These are phyloP conservation scores for Muschampia plurimacula DNA, from an alignment of 2,888 invertebrate genomes.

Conservation along the genomic window DNA sequence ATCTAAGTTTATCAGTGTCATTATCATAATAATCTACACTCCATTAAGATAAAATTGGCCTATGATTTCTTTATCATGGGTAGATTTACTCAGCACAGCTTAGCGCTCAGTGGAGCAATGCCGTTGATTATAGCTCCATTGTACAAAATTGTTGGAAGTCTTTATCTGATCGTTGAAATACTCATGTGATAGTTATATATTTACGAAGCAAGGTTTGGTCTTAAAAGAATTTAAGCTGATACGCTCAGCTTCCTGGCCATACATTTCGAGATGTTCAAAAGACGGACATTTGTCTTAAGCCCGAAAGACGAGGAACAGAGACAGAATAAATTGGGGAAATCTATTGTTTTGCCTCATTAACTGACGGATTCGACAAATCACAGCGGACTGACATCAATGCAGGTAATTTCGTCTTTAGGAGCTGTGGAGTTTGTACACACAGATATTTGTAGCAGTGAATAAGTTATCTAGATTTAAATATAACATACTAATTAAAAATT, in stretches of 20 bases:
- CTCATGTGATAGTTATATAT: not conserved
- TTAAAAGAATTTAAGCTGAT: not conserved
- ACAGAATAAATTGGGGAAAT: not conserved
- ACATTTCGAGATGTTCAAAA: slow-evolving; percentile 1
- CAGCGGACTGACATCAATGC: not conserved
- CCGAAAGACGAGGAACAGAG: not conserved
- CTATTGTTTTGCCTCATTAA: not conserved
- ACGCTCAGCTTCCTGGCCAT: slow-evolving; percentile 1
- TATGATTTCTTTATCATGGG: no score
- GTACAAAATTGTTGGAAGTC: not conserved
- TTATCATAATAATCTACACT: no score
- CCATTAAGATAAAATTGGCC: no score
- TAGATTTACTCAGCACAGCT: no score
- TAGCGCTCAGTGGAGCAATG: no score
- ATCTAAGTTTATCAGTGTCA: no score
- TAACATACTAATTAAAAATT: no score
- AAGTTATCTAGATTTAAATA: not conserved
- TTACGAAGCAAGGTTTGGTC: not conserved
- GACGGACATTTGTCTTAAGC: slow-evolving; percentile 6
- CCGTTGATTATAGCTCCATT: not conserved
- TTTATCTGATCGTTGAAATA: not conserved
- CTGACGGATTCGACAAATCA: not conserved
- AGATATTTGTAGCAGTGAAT: not conserved
- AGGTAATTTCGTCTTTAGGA: not conserved
- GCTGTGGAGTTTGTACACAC: not conserved